Conservation (phyloP, 2,113 vertebrate species). For the Halcyon malimbica region DNA sequence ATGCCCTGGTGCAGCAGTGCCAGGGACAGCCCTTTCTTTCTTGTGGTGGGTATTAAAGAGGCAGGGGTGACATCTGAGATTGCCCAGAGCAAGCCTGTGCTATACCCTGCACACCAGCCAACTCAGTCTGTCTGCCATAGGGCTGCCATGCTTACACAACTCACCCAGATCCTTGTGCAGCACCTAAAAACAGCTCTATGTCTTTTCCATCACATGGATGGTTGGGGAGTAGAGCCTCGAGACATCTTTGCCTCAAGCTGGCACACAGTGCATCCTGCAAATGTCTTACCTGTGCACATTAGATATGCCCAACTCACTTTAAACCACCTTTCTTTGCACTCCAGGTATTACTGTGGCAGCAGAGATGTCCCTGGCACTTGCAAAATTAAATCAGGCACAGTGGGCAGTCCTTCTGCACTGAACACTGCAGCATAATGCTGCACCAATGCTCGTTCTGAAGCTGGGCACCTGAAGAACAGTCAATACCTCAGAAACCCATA, state of each 20-base stretch:
- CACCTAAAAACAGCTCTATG: background rate
- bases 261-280: background rate
- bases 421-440: fast-evolving
- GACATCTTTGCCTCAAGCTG: background rate
- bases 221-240: background rate
- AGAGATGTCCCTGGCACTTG: background rate
- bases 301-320: background rate
- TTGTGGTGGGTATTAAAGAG: background rate
- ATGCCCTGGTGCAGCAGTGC: background rate
- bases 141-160: fast-evolving
- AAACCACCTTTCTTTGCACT: background rate
- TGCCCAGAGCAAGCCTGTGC: background rate
- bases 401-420: background rate
- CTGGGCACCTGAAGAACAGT: background rate
- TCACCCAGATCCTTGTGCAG: fast-evolving
- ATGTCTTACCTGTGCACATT: background rate
- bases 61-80: background rate
- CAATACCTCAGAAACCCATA: background rate
- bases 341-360: background rate
- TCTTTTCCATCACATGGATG: background rate
- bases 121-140: background rate
- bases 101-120: background rate
- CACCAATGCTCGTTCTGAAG: fast-evolving
- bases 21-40: background rate
- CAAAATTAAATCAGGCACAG: background rate